Base-by-base conservation (phyloP, 2,797 vertebrate species). In the Danio kyathit region DNA sequence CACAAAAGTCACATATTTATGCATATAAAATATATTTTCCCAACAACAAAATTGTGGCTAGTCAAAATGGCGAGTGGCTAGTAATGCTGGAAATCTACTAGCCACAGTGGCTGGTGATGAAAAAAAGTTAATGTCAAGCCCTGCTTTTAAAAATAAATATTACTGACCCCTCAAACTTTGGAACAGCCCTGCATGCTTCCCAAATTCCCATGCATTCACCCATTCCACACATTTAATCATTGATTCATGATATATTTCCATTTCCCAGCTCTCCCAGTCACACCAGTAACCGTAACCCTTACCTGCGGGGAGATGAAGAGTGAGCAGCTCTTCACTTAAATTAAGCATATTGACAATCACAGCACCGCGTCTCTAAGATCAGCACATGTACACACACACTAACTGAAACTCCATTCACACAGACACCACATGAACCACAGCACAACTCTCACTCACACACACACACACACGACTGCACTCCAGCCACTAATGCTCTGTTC, bases 321-420 rank as follows among this genome's bases (percentile, higher is more conserved):
- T 54, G 74, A 12, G 0, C 11, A 52, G 14, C 38, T 74, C 61
- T 17, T 59, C 72, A 44, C 54, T 19, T 7, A 75, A 69, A 21
- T 49, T 56, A 21, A 76, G 64, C 64, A 80, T 80, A 41, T 21
- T 74, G 12, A 4, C 57, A 72, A 41, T 59, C 43, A 57, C 16
- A 0, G 0, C 29, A 48, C 21, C 29, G 14, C 7, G 8, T 19
- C n/a, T 44, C 41, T 57, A 12, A 59, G 17, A 41, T 57, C 17
- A 57, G 57, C n/a, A 16, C 38, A 71, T n/a, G n/a, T 17, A 56
- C 46, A 72, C 17, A 10, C 17, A 17, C 43, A 10, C 29, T 10
- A 54, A 19, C 38, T 56, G 40, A 72, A 57, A 16, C 70, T 73
- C 7, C 41, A 57, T 57, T 14, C 44, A 29, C 70, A 29, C n/a